Percentiles rank a stretch among this genome's conserved stretches.
Conservation (phyloP, 2,888 invertebrate species). For the Thera obeliscata region DNA sequence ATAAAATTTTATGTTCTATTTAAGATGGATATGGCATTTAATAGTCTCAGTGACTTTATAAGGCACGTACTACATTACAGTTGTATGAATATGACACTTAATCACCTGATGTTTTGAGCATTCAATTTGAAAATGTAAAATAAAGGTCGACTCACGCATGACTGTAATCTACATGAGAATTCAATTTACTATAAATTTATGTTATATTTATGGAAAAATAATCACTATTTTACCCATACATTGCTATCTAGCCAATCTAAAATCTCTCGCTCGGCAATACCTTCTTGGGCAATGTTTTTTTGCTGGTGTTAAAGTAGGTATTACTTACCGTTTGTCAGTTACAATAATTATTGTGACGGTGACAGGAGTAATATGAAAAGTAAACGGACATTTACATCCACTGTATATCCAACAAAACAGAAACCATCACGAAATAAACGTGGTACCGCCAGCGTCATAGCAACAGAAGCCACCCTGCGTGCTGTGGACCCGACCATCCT, state of each 20-base stretch:
- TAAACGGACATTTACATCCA: too few species aligned
- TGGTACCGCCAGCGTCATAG: too few species aligned
- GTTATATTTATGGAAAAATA: background rate
- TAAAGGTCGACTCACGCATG: background rate
- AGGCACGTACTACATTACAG: slow-evolving; percentile 13
- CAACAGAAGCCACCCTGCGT: too few species aligned
- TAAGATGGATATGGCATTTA: slow-evolving; percentile 35
- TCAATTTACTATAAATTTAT: slow-evolving; percentile 18
- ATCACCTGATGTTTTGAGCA: slow-evolving; percentile 16
- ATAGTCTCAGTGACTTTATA: slow-evolving; percentile 26
- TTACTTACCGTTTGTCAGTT: background rate
- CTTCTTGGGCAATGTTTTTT: background rate
- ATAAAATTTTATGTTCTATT: slow-evolving; percentile 39
- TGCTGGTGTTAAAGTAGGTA: background rate
- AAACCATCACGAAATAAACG: too few species aligned
- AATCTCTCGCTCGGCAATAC: background rate
- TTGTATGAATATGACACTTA: slow-evolving; percentile 10
- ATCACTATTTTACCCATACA: background rate
- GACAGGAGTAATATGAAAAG: too few species aligned
- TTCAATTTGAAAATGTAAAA: slow-evolving; percentile 3
- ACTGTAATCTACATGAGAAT: background rate
- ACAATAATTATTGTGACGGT: too few species aligned
- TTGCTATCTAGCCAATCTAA: background rate
- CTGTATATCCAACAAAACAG: too few species aligned
- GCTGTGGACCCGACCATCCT: too few species aligned